A percentile compares a stretch with the other conserved stretches of the same genome.
Conservation (phyloP, 1,140 invertebrate genomes). For the Stegodyphus mimosarum region DNA sequence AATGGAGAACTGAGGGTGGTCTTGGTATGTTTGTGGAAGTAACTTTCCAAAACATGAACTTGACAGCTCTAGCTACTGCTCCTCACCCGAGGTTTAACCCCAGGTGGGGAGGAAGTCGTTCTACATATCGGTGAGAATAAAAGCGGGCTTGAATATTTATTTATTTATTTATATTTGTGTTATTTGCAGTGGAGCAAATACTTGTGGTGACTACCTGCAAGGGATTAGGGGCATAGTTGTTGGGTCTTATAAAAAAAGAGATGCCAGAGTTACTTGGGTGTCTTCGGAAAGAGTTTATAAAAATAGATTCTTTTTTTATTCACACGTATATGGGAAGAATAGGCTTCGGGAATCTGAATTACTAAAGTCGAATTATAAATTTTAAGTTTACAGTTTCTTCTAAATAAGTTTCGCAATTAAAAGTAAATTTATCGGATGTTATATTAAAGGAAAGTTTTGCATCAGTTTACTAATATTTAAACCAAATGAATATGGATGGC, state of each 20-base stretch:
- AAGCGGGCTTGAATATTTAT: not conserved
- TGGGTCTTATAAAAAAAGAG: not conserved
- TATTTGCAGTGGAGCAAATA: not conserved
- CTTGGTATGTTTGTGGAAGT: slow-evolving; percentile 33
- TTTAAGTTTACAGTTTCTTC: no score
- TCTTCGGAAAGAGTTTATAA: not conserved
- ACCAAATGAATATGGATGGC: no score
- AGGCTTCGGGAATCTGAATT: no score
- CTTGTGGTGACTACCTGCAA: not conserved
- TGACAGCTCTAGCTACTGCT: not conserved
- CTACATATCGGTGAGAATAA: not conserved
- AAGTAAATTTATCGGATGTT: no score
- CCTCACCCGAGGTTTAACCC: not conserved
- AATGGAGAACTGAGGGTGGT: slow-evolving; percentile 16
- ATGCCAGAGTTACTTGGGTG: not conserved
- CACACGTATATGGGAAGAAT: not conserved
- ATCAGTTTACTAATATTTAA: no score
- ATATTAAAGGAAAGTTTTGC: no score
- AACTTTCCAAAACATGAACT: slow-evolving; percentile 44
- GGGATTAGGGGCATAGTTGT: not conserved
- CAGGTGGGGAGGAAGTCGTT: not conserved
- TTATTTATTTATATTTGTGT: not conserved
- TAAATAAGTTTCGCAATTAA: no score
- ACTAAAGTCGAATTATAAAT: no score
- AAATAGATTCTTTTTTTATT: not conserved